Evolutionary conservation across 2,888 invertebrate genomes (phyloP).

Genomic region (Drosophila meridiana): DNA sequence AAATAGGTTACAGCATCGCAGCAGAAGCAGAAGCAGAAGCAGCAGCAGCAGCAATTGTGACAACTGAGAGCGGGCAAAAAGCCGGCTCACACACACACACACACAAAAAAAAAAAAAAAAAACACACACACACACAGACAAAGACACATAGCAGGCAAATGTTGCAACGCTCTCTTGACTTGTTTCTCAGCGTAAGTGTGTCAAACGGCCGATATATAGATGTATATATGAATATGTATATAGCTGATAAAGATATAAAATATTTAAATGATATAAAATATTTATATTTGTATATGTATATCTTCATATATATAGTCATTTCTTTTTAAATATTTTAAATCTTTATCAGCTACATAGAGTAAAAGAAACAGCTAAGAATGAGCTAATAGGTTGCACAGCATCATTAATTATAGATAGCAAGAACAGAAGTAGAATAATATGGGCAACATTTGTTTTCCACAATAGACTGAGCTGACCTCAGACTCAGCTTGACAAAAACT

Average conservation of each 20-base stretch:
- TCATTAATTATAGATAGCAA: slow-evolving; percentile 53
- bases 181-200: slow-evolving; percentile 71
- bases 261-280: no score
- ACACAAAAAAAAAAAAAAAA: no score
- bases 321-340: slow-evolving; percentile 32
- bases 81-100: slow-evolving; percentile 39
- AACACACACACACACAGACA: not conserved
- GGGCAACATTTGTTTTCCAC: slow-evolving; percentile 29
- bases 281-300: not conserved
- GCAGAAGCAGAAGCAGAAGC: not conserved
- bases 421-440: slow-evolving; percentile 26
- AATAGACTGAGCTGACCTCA: slow-evolving; percentile 10
- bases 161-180: slow-evolving; percentile 28
- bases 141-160: slow-evolving; percentile 2
- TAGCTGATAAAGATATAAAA: no score
- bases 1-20: slow-evolving; percentile 80
- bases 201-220: slow-evolving; percentile 69
- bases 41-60: not conserved
- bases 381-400: slow-evolving; percentile 59
- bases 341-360: slow-evolving; percentile 39
- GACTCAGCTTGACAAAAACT: not conserved
- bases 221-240: no score
- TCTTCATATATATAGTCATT: slow-evolving; percentile 2
- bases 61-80: slow-evolving; percentile 38
- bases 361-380: slow-evolving; percentile 49